Percentiles rank a stretch among this genome's conserved stretches.
These are phyloP conservation scores for Sandelia bainsii DNA, from an alignment of 2,797 vertebrate species.

Conservation along the genomic window DNA sequence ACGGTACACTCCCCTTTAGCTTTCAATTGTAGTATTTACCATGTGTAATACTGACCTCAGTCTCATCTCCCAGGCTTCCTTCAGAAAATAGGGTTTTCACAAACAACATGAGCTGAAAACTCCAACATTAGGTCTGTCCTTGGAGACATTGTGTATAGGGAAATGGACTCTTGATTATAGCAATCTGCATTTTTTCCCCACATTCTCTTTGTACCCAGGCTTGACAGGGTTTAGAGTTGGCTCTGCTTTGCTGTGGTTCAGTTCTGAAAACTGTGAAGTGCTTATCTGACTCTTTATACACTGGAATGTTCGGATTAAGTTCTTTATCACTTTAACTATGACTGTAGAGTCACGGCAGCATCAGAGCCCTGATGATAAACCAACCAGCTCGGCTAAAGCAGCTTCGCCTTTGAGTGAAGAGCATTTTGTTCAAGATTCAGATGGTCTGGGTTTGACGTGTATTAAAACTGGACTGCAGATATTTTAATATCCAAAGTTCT, in stretches of 20 bases:
- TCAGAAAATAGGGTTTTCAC: constrained; percentile 26
- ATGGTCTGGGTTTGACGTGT: constrained; percentile 31
- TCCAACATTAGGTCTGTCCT: constrained; percentile 38
- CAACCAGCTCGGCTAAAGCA: constrained; percentile 21
- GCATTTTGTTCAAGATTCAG: constrained; percentile 41
- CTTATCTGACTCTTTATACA: constrained; percentile 58
- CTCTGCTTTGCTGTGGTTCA: constrained; percentile 21
- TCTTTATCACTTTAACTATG: constrained; percentile 50
- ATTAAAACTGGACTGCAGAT: constrained; percentile 50
- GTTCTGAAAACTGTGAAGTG: constrained; percentile 55
- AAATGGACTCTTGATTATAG: constrained; percentile 34
- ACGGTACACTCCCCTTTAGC: constrained; percentile 63
- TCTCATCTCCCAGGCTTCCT: constrained; percentile 57
- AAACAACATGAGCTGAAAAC: constrained; percentile 15
- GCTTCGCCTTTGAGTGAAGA: constrained; percentile 1
- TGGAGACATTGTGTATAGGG: constrained; percentile 3
- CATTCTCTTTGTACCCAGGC: constrained; percentile 26
- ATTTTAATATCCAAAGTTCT: constrained; percentile 31
- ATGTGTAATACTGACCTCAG: constrained; percentile 77
- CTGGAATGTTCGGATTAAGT: constrained; percentile 53
- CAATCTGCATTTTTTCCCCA: constrained; percentile 25
- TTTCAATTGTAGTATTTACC: constrained; percentile 61
- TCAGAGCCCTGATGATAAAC: neutral
- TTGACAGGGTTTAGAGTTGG: constrained; percentile 14
- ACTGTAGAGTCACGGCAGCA: constrained; percentile 21